phyloP scores from a whole-genome alignment of 2,113 vertebrate species.

The Ursus arctos region DNA sequence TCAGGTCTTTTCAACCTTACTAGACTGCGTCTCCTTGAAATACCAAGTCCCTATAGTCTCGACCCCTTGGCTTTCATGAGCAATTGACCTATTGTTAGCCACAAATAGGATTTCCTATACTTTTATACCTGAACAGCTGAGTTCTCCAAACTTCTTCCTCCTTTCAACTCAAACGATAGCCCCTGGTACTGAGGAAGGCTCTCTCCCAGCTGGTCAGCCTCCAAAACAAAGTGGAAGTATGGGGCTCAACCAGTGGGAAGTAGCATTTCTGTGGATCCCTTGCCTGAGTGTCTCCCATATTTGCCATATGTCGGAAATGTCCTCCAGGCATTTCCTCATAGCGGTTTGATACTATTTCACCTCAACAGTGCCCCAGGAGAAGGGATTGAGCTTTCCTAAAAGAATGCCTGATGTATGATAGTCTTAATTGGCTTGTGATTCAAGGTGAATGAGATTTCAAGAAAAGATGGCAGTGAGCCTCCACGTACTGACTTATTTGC shows the following conservation, averaged over 20 bases:
- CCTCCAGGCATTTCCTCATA: not conserved
- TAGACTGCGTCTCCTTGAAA: not conserved
- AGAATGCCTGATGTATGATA: not conserved
- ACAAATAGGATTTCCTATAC: not conserved
- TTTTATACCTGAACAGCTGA: not conserved
- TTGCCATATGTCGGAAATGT: not conserved
- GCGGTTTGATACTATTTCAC: not conserved
- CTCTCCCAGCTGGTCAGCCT: not conserved
- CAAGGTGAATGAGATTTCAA: not conserved
- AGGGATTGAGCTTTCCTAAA: not conserved
- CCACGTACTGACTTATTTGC: not conserved
- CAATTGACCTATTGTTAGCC: not conserved
- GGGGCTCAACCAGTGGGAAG: no score
- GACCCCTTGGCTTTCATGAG: not conserved
- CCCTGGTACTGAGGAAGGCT: not conserved
- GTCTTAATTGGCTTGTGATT: not conserved
- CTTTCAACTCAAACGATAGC: not conserved
- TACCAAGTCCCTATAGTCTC: not conserved
- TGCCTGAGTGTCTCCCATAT: not conserved
- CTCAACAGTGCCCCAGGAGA: not conserved
- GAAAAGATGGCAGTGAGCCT: not conserved
- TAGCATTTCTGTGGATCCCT: not conserved
- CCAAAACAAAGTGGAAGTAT: not conserved
- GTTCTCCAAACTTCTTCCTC: not conserved
- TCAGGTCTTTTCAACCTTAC: not conserved